Conservation (phyloP, 2,888 invertebrate genomes). For the Caenorhabditis becei region DNA sequence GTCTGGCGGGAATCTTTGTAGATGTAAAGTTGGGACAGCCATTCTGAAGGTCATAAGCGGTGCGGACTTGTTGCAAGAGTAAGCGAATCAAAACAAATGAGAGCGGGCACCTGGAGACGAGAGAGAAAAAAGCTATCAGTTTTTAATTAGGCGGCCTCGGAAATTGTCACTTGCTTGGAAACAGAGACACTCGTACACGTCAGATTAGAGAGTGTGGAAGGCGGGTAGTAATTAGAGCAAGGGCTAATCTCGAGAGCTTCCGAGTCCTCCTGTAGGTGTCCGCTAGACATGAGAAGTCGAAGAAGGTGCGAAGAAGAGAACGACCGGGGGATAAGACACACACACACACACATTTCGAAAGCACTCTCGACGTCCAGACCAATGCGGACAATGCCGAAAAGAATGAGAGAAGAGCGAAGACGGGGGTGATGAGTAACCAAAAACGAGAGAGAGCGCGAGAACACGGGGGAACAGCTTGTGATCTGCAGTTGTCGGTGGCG, state of each 20-base stretch:
- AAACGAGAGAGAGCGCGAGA: conserved; percentile 14
- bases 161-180: no score
- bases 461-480: conserved; percentile 47
- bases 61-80: not conserved
- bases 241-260: no score
- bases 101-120: not conserved
- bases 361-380: conserved; percentile 12
- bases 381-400: conserved; percentile 30
- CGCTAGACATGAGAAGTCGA: no score
- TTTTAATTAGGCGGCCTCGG: no score
- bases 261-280: no score
- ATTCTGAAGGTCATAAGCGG: not conserved
- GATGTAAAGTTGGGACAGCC: not conserved
- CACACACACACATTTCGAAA: conserved; percentile 16
- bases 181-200: no score
- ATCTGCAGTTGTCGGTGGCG: conserved; percentile 29
- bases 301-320: not conserved
- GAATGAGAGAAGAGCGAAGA: conserved; percentile 17
- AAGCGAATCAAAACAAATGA: not conserved
- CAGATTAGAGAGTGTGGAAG: no score
- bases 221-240: no score
- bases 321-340: conserved; percentile 1
- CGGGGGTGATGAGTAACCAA: conserved; percentile 41
- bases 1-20: no score
- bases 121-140: no score